phyloP scores from a whole-genome alignment of 2,113 vertebrate species.

The Tricholaema leucomelas region DNA sequence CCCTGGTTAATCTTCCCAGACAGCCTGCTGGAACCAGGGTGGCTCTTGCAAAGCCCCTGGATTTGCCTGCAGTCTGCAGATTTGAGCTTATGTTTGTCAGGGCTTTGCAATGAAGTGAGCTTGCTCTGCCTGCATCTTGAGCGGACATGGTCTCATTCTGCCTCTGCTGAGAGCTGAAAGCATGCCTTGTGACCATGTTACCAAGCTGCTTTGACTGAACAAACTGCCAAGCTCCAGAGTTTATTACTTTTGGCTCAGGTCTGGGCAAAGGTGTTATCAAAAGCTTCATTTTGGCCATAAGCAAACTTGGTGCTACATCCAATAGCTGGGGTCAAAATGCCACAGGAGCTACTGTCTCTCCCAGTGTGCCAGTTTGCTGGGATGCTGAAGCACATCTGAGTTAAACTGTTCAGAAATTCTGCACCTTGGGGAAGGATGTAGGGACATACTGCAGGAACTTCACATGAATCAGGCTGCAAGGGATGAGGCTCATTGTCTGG shows the following conservation, averaged over 20 bases:
- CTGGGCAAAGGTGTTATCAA: neutral
- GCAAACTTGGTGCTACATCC: neutral
- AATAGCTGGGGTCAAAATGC: neutral
- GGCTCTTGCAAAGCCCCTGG: neutral
- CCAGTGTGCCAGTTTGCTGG: neutral
- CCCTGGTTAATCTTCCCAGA: neutral
- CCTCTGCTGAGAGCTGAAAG: neutral
- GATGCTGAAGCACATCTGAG: neutral
- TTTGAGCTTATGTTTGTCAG: neutral
- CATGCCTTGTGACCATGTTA: neutral
- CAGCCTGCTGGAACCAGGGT: neutral
- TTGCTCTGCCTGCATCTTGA: neutral
- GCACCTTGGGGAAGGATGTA: neutral
- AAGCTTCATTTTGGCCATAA: neutral
- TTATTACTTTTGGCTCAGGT: neutral
- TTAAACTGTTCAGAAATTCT: neutral
- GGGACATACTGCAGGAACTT: neutral
- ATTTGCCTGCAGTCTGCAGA: neutral
- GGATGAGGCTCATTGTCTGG: neutral
- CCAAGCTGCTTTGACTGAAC: neutral
- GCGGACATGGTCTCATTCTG: neutral
- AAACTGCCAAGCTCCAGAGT: neutral
- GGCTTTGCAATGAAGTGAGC: neutral
- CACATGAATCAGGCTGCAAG: neutral
- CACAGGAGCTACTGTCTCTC: rapidly evolving